Conservation (phyloP, 2,797 vertebrate genomes). For the Dallia pectoralis region DNA sequence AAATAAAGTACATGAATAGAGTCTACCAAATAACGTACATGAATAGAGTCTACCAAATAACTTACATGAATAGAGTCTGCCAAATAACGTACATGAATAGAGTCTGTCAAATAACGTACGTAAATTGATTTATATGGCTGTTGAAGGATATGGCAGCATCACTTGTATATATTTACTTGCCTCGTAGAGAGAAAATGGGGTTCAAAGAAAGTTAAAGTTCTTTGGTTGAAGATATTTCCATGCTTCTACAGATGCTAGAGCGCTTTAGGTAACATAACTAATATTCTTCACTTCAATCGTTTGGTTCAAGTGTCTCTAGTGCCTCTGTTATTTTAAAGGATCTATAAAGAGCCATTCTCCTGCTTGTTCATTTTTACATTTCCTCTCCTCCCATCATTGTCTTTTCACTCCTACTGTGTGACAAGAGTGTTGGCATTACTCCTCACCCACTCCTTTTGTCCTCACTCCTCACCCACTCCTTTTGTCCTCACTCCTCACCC, state of each 20-base stretch:
- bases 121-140: not conserved
- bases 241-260: not conserved
- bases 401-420: slow-evolving; percentile 14
- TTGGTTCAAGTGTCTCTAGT: not conserved
- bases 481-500: no score
- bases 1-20: no score
- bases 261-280: not conserved
- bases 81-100: no score
- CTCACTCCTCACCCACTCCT: not conserved
- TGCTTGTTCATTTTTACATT: not conserved
- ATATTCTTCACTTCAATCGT: not conserved
- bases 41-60: no score
- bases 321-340: not conserved
- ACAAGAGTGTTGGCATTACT: slow-evolving; percentile 28
- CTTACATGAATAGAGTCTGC: no score
- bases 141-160: not conserved
- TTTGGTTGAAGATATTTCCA: not conserved
- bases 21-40: no score
- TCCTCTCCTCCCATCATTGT: not conserved
- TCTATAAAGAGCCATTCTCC: not conserved
- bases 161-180: not conserved
- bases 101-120: not conserved
- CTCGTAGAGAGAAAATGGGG: not conserved
- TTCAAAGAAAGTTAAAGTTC: not conserved
- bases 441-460: no score